These are phyloP conservation scores for Strix aluco DNA, from an alignment of 2,113 vertebrate species.

Conservation along the genomic window DNA sequence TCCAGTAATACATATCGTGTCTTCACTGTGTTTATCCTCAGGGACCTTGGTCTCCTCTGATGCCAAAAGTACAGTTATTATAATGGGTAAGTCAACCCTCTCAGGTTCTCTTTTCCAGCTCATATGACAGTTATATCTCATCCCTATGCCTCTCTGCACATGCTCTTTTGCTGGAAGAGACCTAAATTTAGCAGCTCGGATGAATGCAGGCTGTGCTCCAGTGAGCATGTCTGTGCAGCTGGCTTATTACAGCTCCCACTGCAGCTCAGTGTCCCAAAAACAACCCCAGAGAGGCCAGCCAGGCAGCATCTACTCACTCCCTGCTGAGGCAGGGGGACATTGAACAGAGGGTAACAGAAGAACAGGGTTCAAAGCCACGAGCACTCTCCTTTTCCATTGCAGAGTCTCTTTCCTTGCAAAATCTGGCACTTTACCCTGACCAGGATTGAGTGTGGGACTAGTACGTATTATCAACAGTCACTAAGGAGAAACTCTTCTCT, in stretches of 20 bases:
- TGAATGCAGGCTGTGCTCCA: neutral
- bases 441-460: neutral
- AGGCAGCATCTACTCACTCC: neutral
- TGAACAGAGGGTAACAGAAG: neutral
- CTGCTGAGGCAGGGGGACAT: neutral
- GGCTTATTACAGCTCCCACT: neutral
- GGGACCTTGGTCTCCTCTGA: neutral
- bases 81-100: neutral
- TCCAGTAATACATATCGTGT: neutral
- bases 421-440: neutral
- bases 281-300: neutral
- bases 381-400: neutral
- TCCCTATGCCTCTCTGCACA: neutral
- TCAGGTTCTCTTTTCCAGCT: neutral
- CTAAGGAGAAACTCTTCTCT: neutral
- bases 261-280: neutral
- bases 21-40: neutral
- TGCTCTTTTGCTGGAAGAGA: neutral
- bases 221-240: neutral
- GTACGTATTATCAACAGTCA: neutral
- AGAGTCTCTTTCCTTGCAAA: neutral
- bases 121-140: neutral
- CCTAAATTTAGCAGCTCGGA: conserved; percentile 27
- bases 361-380: neutral
- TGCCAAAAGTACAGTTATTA: neutral